A percentile compares a stretch with the other conserved stretches of the same genome.
Evolutionary conservation across 1,140 invertebrate species (phyloP).

Genomic region (Aphaenogaster ashmeadi): DNA sequence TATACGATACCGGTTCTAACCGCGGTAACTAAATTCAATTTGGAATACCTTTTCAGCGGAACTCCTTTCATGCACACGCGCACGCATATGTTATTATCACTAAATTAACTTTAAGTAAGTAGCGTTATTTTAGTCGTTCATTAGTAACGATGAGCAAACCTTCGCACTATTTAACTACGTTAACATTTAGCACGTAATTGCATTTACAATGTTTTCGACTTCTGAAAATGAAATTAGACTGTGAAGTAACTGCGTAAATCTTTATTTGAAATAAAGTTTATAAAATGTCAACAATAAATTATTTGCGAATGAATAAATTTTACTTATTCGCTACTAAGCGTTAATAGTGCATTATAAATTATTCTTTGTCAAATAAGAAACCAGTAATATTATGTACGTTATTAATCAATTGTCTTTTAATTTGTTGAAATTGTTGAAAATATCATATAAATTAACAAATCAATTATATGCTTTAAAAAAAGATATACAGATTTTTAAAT

Average conservation of each 20-base stretch:
- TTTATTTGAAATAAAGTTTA: not conserved
- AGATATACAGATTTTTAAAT: not conserved
- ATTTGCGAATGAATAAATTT: not conserved
- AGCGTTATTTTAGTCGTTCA: constrained; percentile 31
- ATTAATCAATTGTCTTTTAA: not conserved
- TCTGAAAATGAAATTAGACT: not conserved
- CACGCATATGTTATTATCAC: constrained; percentile 50
- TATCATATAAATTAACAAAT: not conserved
- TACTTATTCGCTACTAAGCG: not conserved
- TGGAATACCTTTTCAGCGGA: constrained; percentile 68
- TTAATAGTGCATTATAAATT: not conserved
- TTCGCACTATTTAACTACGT: too few species aligned
- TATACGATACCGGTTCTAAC: constrained; percentile 57
- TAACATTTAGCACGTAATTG: not conserved
- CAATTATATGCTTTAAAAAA: not conserved
- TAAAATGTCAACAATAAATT: not conserved
- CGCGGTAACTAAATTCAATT: constrained; percentile 70
- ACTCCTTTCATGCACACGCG: constrained; percentile 62
- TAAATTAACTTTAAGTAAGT: constrained; percentile 48
- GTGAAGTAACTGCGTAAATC: not conserved
- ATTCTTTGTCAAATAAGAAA: not conserved
- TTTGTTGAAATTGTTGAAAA: not conserved
- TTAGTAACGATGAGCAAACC: not conserved
- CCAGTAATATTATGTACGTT: not conserved
- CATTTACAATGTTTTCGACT: not conserved